These are phyloP conservation scores for Linnaemya vulpina DNA, from an alignment of 2,888 invertebrate species.

Conservation along the genomic window DNA sequence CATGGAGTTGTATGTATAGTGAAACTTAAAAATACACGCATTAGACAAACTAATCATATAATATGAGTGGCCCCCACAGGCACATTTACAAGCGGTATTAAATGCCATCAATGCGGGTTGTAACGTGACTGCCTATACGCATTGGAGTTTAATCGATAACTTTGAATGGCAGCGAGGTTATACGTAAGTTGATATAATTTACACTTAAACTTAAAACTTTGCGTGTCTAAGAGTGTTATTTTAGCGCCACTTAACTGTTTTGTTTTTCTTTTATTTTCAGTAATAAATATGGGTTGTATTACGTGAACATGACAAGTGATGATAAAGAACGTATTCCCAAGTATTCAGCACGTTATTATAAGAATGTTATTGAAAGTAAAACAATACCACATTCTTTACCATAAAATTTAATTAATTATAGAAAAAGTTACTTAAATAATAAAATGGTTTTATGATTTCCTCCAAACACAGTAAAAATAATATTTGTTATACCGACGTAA, in stretches of 20 bases:
- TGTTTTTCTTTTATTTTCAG: constrained; percentile 52
- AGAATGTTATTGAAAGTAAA: constrained; percentile 71
- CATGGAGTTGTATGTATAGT: no score
- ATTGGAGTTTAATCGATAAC: constrained; percentile 79
- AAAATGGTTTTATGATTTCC: no score
- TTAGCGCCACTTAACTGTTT: constrained; percentile 50
- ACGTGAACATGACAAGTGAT: constrained; percentile 86
- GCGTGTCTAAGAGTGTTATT: constrained; percentile 46
- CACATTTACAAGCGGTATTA: constrained; percentile 76
- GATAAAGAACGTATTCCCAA: constrained; percentile 86
- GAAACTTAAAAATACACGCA: no score
- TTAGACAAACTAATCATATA: background rate
- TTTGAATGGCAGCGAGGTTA: constrained; percentile 79
- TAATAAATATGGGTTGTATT: constrained; percentile 87
- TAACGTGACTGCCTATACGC: constrained; percentile 76
- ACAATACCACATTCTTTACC: constrained; percentile 58
- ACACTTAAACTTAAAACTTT: background rate
- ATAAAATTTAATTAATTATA: background rate
- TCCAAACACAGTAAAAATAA: no score
- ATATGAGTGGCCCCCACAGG: constrained; percentile 68
- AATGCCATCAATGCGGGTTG: constrained; percentile 76
- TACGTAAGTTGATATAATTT: constrained; percentile 74
- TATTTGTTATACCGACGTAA: no score
- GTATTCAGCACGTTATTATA: constrained; percentile 83
- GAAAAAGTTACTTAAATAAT: background rate